Evolutionary conservation across 2,797 vertebrate genomes (phyloP).

Genomic region (Hemibagrus guttatus): DNA sequence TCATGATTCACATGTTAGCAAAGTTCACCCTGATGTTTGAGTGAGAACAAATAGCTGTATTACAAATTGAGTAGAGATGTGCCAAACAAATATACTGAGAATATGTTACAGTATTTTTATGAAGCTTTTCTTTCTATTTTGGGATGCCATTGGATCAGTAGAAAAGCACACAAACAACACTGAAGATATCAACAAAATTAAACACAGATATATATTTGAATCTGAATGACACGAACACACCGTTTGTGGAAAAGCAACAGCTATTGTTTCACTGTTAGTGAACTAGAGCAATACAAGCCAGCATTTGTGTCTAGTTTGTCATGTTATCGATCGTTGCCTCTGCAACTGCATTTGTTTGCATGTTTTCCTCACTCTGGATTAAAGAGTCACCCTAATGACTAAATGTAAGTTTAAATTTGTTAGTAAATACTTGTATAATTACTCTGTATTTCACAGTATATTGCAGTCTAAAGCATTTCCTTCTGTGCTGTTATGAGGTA

Average conservation of each 20-base stretch:
- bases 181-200: neutral
- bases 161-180: neutral
- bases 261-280: neutral
- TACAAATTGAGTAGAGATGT: neutral
- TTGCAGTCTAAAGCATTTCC: neutral
- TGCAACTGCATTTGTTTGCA: neutral
- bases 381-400: neutral
- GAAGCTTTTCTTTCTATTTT: neutral
- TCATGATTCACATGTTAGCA: constrained; percentile 32
- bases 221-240: neutral
- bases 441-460: neutral
- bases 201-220: neutral
- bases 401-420: neutral
- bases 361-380: neutral
- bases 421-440: neutral
- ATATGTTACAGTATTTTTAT: neutral
- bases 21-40: constrained; percentile 5
- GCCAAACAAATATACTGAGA: neutral
- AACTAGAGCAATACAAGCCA: neutral
- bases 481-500: neutral
- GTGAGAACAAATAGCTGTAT: constrained; percentile 6
- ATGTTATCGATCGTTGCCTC: neutral
- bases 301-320: neutral
- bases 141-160: neutral
- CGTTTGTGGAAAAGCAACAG: neutral